phyloP scores from a whole-genome alignment of 2,797 vertebrate genomes.

The Nannoperca australis region DNA sequence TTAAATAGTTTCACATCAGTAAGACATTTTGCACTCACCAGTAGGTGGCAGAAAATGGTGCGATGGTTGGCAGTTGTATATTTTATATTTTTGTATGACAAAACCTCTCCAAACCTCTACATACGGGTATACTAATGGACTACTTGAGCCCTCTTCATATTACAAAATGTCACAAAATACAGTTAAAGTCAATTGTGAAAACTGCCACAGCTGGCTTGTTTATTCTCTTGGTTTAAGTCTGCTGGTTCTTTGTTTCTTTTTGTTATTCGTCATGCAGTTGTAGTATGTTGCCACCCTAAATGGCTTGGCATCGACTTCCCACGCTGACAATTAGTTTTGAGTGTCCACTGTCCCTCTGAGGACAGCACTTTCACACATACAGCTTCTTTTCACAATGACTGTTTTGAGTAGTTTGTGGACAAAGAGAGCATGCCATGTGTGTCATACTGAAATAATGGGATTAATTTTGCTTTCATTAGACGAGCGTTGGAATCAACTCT shows the following conservation, averaged over 20 bases:
- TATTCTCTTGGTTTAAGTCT: constrained; percentile 3
- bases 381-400: constrained; percentile 44
- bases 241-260: constrained; percentile 25
- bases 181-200: not conserved
- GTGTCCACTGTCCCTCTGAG: constrained; percentile 42
- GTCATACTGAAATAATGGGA: constrained; percentile 68
- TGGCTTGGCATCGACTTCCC: constrained; percentile 35
- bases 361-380: constrained; percentile 38
- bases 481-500: constrained; percentile 55
- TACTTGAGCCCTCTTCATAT: constrained; percentile 14
- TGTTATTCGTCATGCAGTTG: constrained; percentile 45
- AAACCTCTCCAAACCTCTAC: not conserved
- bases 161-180: constrained; percentile 29
- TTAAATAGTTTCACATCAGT: too few relatives aligned
- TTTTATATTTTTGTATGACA: too few relatives aligned
- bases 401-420: constrained; percentile 56
- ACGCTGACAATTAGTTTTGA: constrained; percentile 53
- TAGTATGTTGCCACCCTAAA: constrained; percentile 23
- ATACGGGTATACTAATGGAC: not conserved
- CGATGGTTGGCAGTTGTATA: too few relatives aligned
- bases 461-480: constrained; percentile 72
- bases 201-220: constrained; percentile 25
- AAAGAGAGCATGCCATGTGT: constrained; percentile 41
- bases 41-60: too few relatives aligned
- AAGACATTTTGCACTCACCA: too few relatives aligned